A percentile compares a stretch with the other conserved stretches of the same genome.
Evolutionary conservation across 2,113 vertebrate species (phyloP).

Genomic region (Stegostoma tigrinum): DNA sequence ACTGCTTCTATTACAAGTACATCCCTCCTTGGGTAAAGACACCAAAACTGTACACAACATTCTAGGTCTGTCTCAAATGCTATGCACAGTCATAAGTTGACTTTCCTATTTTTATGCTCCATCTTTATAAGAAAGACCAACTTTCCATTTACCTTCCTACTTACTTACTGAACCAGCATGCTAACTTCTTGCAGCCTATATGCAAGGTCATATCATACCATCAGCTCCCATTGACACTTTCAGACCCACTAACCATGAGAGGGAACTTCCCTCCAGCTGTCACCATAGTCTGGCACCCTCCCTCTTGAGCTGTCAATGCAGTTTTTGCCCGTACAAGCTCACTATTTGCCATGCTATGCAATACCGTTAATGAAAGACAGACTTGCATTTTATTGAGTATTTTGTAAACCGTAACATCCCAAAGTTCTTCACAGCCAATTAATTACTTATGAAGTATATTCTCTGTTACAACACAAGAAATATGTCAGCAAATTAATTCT

Average conservation of each 20-base stretch:
- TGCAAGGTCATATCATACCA: neutral
- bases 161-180: too few species aligned
- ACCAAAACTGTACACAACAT: neutral
- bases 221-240: neutral
- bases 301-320: neutral
- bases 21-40: neutral
- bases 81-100: neutral
- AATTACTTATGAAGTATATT: neutral
- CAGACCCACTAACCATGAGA: neutral
- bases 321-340: neutral
- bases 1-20: neutral
- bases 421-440: neutral
- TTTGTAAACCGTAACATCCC: neutral
- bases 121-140: neutral
- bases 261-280: neutral
- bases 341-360: neutral
- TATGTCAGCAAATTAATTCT: neutral
- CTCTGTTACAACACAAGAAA: neutral
- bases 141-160: too few species aligned
- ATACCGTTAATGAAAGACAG: neutral
- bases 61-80: neutral
- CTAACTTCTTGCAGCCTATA: neutral
- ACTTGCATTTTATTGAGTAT: neutral
- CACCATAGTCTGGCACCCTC: too few species aligned
- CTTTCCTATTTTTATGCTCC: neutral